Conservation (phyloP, 2,113 vertebrate species). For the Aspiorhynchus laticeps region DNA sequence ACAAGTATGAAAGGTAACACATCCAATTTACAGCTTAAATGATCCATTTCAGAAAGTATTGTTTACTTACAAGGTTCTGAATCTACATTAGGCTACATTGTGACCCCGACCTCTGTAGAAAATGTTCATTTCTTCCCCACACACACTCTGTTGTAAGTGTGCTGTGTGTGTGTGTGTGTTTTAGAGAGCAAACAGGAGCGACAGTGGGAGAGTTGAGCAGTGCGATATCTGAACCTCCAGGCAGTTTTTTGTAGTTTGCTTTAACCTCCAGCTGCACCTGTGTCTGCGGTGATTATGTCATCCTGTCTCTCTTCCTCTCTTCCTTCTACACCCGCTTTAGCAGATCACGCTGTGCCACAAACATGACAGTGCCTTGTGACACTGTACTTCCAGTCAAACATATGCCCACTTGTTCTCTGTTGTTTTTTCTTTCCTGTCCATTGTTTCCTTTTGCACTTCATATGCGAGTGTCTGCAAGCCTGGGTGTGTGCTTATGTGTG, state of each 20-base stretch:
- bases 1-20: neutral
- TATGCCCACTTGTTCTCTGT: conserved; percentile 11
- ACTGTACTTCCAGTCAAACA: conserved; percentile 40
- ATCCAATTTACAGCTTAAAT: neutral
- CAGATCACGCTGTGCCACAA: conserved; percentile 18
- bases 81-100: neutral
- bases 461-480: neutral
- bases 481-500: conserved; percentile 40
- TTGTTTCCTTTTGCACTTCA: conserved; percentile 17
- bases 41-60: neutral
- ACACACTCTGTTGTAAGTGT: neutral
- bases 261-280: conserved; percentile 56
- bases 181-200: conserved; percentile 17
- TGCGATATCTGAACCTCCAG: conserved; percentile 35
- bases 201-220: conserved; percentile 46
- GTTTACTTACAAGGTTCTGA: neutral
- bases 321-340: neutral
- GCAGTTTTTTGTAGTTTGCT: conserved; percentile 50
- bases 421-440: neutral
- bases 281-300: conserved; percentile 49
- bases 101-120: neutral
- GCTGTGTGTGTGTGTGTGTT: conserved; percentile 14
- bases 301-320: conserved; percentile 37
- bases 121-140: neutral
- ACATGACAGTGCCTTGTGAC: neutral